Evolutionary conservation across 2,888 invertebrate species (phyloP), one percentile per base, ranked within the genome.

Genomic region (Amaurobius ferox): DNA sequence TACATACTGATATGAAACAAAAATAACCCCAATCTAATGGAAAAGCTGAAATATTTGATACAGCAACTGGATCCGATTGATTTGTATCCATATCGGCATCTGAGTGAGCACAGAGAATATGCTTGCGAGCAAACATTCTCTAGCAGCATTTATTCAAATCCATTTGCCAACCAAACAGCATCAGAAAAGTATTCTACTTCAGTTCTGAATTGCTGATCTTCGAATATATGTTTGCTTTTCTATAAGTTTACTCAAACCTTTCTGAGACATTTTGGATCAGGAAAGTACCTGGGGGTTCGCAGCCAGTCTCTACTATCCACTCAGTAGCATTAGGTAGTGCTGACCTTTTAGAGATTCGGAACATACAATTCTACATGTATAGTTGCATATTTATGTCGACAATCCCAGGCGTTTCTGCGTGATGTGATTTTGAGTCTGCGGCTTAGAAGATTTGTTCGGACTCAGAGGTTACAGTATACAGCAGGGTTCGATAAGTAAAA

Each of bases 131-230:
- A 72, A 77, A 85, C 77, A 67, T 48, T 77, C 61, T 85, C 76
- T 30, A 23, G 77, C 9, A 71, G 28, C 83, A 66, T 78, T 85
- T 85, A 85, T 85, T 85, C 83, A 85, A 85, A 85, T 85, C 83
- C 83, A 85, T 77, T 85, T 85, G 83, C 72, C 55, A 77, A 72
- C 66, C 72, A 71, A 85, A 85, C 70, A 72, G 62, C 71, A 76
- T 74, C 44, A 32, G 62, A 39, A 80, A 55, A 61, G 28, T 77
- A 83, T 83, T 77, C 83, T 72, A 85, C 78, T 85, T 85, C 77
- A 55, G 62, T 64, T 62, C 23, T 55, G 55, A 55, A 55, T 23
- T 55, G 5, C 55, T 55, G 55, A 40, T 39, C 29, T 70, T 62
- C 23, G 66, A 39, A 48, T 80, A 67, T n/a, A n/a, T n/a, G n/a